Conservation (phyloP, 1,140 invertebrate species). For the Penaeus japonicus region DNA sequence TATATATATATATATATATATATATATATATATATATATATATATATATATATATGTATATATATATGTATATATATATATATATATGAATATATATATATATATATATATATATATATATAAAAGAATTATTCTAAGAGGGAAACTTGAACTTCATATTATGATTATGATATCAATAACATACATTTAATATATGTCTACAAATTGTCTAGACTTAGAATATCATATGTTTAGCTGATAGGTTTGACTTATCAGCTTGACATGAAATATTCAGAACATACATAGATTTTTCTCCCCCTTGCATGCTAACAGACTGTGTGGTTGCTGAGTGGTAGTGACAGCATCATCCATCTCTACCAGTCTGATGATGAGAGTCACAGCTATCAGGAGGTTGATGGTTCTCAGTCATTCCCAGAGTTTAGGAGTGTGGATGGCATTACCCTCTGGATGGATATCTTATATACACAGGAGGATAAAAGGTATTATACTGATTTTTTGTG, state of each 20-base stretch:
- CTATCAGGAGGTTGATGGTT: constrained; percentile 33
- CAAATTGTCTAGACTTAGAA: no score
- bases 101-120: no score
- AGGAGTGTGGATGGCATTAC: neutral
- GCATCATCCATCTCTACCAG: constrained; percentile 28
- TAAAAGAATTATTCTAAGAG: no score
- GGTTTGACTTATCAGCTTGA: neutral
- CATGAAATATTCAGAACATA: neutral
- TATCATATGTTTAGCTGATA: no score
- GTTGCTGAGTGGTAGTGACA: constrained; percentile 38
- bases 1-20: no score
- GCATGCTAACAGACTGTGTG: constrained; percentile 26
- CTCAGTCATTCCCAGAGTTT: constrained; percentile 33
- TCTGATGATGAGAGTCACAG: constrained; percentile 17
- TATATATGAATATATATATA: no score
- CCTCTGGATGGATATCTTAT: constrained; percentile 33
- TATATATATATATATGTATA: no score
- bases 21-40: no score
- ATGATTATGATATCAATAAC: no score
- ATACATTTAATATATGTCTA: no score
- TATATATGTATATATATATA: no score
- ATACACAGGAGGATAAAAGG: constrained; percentile 28
- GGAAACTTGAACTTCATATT: no score
- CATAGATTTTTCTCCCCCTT: neutral
- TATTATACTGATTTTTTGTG: neutral